Conservation (phyloP, 2,113 vertebrate genomes). For the Clarias gariepinus region DNA sequence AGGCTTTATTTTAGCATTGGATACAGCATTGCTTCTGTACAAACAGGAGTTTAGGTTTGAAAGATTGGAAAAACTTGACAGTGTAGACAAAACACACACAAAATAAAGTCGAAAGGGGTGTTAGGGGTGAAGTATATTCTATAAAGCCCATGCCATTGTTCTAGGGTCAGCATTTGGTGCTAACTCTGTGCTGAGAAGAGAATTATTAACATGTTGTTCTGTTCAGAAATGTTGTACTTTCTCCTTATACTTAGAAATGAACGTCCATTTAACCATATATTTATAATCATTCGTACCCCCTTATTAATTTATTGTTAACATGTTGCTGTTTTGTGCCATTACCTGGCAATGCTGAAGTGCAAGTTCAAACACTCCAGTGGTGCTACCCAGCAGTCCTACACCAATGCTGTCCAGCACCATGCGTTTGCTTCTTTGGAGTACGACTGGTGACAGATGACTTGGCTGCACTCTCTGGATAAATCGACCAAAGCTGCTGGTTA, state of each 20-base stretch:
- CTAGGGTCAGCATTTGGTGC: neutral
- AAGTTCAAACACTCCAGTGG: conserved; percentile 77
- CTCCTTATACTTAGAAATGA: neutral
- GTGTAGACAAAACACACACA: conserved; percentile 20
- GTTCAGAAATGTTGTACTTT: neutral
- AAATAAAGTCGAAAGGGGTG: neutral
- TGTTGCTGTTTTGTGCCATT: conserved; percentile 38
- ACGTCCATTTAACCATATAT: neutral
- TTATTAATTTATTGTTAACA: neutral
- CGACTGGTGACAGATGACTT: conserved; percentile 70
- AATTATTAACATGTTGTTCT: neutral
- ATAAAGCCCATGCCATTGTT: conserved; percentile 21
- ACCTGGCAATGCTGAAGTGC: conserved; percentile 83
- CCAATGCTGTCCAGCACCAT: conserved; percentile 90
- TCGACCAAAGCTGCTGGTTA: conserved; percentile 81
- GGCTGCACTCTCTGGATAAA: conserved; percentile 76
- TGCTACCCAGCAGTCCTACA: conserved; percentile 84
- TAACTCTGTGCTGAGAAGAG: neutral
- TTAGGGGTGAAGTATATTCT: conserved; percentile 12
- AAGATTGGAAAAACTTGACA: neutral
- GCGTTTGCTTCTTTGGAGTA: conserved; percentile 81
- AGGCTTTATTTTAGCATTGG: conserved; percentile 6
- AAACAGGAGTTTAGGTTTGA: neutral
- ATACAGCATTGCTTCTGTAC: neutral
- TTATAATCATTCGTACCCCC: neutral